Percentiles rank a stretch among this genome's conserved stretches.
These are phyloP conservation scores for Phaenicophaeus curvirostris DNA, from an alignment of 2,797 vertebrate species.

Conservation along the genomic window DNA sequence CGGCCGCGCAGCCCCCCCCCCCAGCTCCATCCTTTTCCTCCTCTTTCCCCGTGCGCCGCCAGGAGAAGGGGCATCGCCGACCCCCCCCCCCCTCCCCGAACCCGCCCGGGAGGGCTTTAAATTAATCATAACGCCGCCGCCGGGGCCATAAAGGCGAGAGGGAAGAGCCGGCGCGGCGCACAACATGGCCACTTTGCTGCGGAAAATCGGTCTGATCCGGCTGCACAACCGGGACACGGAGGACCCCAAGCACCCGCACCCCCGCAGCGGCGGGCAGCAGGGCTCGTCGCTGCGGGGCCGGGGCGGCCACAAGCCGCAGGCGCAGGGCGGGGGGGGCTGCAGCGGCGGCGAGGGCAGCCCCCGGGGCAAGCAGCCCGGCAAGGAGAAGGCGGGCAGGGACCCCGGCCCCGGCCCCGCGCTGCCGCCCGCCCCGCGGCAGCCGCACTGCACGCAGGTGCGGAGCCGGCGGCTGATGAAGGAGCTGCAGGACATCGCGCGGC, in stretches of 20 bases:
- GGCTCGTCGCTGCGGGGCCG: constrained; percentile 90
- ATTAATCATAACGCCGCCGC: background rate
- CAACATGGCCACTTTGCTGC: constrained; percentile 95
- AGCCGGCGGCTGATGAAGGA: constrained; percentile 98
- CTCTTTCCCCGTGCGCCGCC: background rate
- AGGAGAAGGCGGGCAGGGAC: constrained; percentile 70
- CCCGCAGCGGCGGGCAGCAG: constrained; percentile 75
- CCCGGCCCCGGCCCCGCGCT: constrained; percentile 59
- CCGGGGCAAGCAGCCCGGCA: constrained; percentile 83
- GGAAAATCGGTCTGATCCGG: constrained; percentile 97
- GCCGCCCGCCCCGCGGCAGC: constrained; percentile 90
- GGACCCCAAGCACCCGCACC: constrained; percentile 93
- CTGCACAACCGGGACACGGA: constrained; percentile 97
- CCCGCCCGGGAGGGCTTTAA: background rate
- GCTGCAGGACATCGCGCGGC: constrained; percentile 96
- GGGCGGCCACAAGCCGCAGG: constrained; percentile 81
- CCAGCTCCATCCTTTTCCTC: too few relatives aligned
- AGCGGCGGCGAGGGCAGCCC: constrained; percentile 71
- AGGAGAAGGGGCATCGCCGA: too few relatives aligned
- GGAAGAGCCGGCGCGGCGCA: background rate
- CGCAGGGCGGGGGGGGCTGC: constrained; percentile 46
- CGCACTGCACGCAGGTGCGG: constrained; percentile 96
- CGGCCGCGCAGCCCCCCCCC: background rate
- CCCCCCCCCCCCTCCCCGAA: background rate
- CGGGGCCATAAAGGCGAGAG: background rate